Evolutionary conservation across 2,797 vertebrate species (phyloP), one percentile per base, ranked within the genome.

Genomic region (Falco cherrug): DNA sequence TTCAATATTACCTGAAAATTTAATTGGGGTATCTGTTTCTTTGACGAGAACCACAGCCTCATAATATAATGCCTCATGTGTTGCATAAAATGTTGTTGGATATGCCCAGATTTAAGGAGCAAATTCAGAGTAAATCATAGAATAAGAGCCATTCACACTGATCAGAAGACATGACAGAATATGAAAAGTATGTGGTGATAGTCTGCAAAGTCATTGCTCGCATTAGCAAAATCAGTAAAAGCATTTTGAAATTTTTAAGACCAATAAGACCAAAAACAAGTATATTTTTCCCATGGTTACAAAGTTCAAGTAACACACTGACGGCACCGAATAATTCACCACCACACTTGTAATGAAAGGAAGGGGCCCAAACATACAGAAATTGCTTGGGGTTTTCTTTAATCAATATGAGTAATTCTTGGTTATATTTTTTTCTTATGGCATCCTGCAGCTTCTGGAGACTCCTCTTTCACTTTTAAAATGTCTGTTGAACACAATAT

Each of bases 11-110:
- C 79, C 71, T 78, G 60, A 92, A 90, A 88, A 31, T 90, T 96
- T 95, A 95, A 95, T 45, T 97, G 74, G 88, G 61, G 60, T 95
- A 85, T 96, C 89, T 86, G 86, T 92, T 96, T 95, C 79, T 94
- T 86, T 95, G 96, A 97, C 87, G 64, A 92, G 94, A 93, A 97
- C 59, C 91, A 91, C 86, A 87, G 63, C 43, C 81, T 96, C 94
- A 77, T 63, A 90, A 96, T 68, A 95, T 67, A 95, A 96, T 77
- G 85, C 89, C 96, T 89, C 51, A 83, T 59, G 76, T 87, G 60
- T 84, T 94, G 89, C 87, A 92, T 80, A 84, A 24, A 91, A 74
- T 51, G 22, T 85, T 96, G 93, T 83, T 86, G 87, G 84, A 89
- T 87, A 84, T n/a, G 50, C 67, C 90, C 76, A 90, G 78, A 94